A percentile compares a stretch with the other conserved stretches of the same genome.
Evolutionary conservation across 2,797 vertebrate genomes (phyloP).

Genomic region (Myiotriccus ornatus): DNA sequence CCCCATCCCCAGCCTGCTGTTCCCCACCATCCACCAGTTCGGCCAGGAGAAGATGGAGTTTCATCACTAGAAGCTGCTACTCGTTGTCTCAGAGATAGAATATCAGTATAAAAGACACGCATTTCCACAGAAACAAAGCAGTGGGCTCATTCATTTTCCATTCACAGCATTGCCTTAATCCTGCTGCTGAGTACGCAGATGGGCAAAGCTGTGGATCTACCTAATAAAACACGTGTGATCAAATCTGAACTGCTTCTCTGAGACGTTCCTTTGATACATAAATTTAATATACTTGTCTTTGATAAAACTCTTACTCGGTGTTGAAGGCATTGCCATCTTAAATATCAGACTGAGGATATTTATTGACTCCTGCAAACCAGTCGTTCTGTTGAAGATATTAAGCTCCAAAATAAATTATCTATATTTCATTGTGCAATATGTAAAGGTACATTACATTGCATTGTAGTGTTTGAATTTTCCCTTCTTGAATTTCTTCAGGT

Average conservation of each 20-base stretch:
- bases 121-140: not conserved
- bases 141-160: not conserved
- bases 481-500: not conserved
- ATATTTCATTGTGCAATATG: not conserved
- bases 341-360: constrained; percentile 30
- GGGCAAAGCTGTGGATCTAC: not conserved
- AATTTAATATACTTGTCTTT: constrained; percentile 49
- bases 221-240: constrained; percentile 35
- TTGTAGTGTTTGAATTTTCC: not conserved
- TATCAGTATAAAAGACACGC: not conserved
- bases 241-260: constrained; percentile 36
- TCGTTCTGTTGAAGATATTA: not conserved
- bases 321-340: constrained; percentile 9
- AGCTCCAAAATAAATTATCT: not conserved
- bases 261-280: constrained; percentile 27
- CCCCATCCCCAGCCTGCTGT: not conserved
- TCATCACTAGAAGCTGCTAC: not conserved
- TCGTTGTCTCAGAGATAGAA: not conserved
- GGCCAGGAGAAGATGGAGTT: not conserved
- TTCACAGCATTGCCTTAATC: not conserved
- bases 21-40: not conserved
- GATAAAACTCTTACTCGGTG: constrained; percentile 40
- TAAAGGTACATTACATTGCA: not conserved
- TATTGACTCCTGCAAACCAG: constrained; percentile 6
- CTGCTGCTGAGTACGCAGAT: not conserved